Conservation (phyloP, 2,113 vertebrate species). For the Oplegnathus fasciatus region DNA sequence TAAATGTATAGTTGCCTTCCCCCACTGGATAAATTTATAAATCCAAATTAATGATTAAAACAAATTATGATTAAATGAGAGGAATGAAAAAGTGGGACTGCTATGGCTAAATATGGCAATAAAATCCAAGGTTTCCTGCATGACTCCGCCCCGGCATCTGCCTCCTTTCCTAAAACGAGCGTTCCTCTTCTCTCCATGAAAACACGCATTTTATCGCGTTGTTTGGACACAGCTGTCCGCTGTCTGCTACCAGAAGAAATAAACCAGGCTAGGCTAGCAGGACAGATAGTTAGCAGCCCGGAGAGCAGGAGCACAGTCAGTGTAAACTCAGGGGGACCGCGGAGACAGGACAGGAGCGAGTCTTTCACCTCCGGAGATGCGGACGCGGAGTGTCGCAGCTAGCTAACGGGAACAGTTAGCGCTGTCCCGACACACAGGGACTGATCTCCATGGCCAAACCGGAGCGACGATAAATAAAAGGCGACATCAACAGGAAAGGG, state of each 20-base stretch:
- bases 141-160: background rate
- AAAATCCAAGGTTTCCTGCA: too few relatives aligned
- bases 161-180: background rate
- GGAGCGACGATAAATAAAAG: constrained; percentile 54
- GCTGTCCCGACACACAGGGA: constrained; percentile 40
- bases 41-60: too few relatives aligned
- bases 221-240: constrained; percentile 73
- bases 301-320: constrained; percentile 29
- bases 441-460: constrained; percentile 30
- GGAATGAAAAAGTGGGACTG: too few relatives aligned
- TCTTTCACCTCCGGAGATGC: constrained; percentile 46
- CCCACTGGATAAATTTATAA: too few relatives aligned
- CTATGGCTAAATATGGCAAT: too few relatives aligned
- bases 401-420: constrained; percentile 44
- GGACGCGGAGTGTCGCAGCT: constrained; percentile 14
- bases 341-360: constrained; percentile 19
- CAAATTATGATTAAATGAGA: too few relatives aligned
- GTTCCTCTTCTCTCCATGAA: background rate
- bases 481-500: constrained; percentile 55
- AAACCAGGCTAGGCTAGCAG: constrained; percentile 69
- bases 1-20: too few relatives aligned
- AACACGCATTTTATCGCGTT: constrained; percentile 69
- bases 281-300: constrained; percentile 53
- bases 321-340: constrained; percentile 26
- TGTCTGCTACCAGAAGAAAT: constrained; percentile 56